phyloP scores from a whole-genome alignment of 2,888 invertebrate genomes.

The Blastobasis lacticolella region DNA sequence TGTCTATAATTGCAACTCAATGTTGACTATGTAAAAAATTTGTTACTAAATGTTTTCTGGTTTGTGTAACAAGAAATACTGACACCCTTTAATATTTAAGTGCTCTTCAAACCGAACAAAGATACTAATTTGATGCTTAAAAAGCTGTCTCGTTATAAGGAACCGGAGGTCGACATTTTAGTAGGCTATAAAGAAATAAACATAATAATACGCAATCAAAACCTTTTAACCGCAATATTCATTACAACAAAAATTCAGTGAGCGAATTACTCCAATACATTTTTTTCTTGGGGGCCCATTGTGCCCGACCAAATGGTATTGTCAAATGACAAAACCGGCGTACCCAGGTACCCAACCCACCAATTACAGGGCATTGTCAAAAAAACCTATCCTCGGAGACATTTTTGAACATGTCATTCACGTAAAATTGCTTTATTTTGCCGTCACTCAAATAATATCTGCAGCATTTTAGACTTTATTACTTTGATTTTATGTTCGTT shows the following conservation, averaged over 20 bases:
- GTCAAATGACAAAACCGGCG: conserved; percentile 59
- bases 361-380: conserved; percentile 65
- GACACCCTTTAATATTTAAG: neutral
- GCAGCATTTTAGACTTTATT: neutral
- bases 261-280: conserved; percentile 60
- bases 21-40: too few relatives aligned
- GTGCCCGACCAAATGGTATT: conserved; percentile 45
- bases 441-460: conserved; percentile 3
- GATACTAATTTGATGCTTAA: neutral
- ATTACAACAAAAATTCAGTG: conserved; percentile 39
- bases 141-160: neutral
- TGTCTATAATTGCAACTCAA: too few relatives aligned
- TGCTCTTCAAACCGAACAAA: neutral
- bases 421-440: conserved; percentile 20
- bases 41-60: too few relatives aligned
- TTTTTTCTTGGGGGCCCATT: conserved; percentile 46
- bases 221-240: conserved; percentile 30
- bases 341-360: conserved; percentile 73
- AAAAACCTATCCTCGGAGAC: conserved; percentile 63
- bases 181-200: neutral
- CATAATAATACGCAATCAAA: conserved; percentile 22
- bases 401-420: conserved; percentile 69
- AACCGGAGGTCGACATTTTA: neutral
- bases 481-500: neutral
- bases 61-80: too few relatives aligned